Evolutionary conservation across 1,140 invertebrate genomes (phyloP), one percentile per base, ranked within the genome.

Genomic region (Cydia splendana): DNA sequence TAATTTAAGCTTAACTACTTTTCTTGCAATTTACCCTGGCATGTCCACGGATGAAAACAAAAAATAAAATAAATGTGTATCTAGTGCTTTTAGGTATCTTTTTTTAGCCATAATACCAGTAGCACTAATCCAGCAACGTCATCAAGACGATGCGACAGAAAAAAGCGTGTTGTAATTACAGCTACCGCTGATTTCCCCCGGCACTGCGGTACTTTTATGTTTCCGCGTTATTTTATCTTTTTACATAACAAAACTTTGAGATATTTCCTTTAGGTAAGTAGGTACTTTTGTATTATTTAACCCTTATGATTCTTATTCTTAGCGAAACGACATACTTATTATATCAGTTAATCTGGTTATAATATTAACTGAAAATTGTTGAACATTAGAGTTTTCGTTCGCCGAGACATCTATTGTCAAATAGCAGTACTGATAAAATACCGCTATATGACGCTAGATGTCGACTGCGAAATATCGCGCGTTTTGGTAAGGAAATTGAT

Each of bases 181-280:
- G 78, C 81, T 83, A 80, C 81, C 81, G 77, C 77, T 88, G 86
- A 90, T 90, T 90, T 90, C 88, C 87, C 86, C 13, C 0, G 80
- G 75, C 86, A 62, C 38, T 13, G 51, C 28, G 57, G 30, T 53
- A 62, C 51, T 62, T 24, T 57, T 57, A 57, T 18, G 6, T 62
- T 62, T 62, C 20, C 20, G 20, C 57, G 9, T 53, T 62, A 62
- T 62, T 24, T 62, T 62, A 18, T 62, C 48, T n/a, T 51, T 62
- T 62, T 62, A 24, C 9, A 62, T 24, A 62, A 62, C 57, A 62
- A 62, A 62, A 62, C 57, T 24, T 62, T 57, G 53, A 53, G 4
- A 62, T 57, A 18, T 57, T 62, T 62, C n/a, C 57, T 62, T 53
- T 24, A 24, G 24, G n/a, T n/a, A n/a, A n/a, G n/a, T n/a, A n/a